phyloP scores from a whole-genome alignment of 1,140 invertebrate genomes.

The Neodiprion lecontei region DNA sequence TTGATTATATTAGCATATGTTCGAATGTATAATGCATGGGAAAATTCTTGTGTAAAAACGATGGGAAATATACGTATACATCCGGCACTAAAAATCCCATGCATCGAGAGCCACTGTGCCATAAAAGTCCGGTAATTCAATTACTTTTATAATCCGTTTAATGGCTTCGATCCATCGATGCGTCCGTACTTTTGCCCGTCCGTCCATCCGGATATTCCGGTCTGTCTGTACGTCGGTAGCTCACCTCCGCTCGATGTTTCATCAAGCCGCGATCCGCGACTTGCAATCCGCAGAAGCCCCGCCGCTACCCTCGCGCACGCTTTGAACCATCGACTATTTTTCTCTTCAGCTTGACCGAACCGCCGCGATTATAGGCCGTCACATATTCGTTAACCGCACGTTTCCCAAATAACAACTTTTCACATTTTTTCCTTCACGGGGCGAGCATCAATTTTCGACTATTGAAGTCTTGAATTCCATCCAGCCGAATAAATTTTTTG shows the following conservation, averaged over 20 bases:
- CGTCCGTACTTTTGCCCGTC: background rate
- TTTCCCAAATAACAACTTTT: background rate
- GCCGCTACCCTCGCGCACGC: slow-evolving; percentile 17
- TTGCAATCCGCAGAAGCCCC: slow-evolving; percentile 47
- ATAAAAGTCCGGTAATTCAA: slow-evolving; percentile 49
- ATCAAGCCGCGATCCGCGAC: slow-evolving; percentile 38
- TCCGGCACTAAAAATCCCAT: slow-evolving; percentile 25
- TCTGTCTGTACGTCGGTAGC: slow-evolving; percentile 10
- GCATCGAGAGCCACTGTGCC: slow-evolving; percentile 29
- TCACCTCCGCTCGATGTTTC: slow-evolving; percentile 39
- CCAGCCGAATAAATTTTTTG: background rate
- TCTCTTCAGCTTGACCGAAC: slow-evolving; percentile 6
- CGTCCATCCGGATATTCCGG: background rate
- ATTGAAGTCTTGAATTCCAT: background rate
- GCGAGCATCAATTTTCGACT: background rate
- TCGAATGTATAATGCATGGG: background rate
- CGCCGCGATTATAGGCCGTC: background rate
- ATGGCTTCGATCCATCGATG: slow-evolving; percentile 34
- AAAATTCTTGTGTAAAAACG: background rate
- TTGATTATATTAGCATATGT: background rate
- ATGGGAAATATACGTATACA: background rate
- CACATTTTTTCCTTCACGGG: background rate
- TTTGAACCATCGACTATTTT: slow-evolving; percentile 16
- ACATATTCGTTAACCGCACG: background rate
- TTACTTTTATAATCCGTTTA: slow-evolving; percentile 53